phyloP scores from a whole-genome alignment of 2,113 vertebrate species.

The Phycodurus eques region DNA sequence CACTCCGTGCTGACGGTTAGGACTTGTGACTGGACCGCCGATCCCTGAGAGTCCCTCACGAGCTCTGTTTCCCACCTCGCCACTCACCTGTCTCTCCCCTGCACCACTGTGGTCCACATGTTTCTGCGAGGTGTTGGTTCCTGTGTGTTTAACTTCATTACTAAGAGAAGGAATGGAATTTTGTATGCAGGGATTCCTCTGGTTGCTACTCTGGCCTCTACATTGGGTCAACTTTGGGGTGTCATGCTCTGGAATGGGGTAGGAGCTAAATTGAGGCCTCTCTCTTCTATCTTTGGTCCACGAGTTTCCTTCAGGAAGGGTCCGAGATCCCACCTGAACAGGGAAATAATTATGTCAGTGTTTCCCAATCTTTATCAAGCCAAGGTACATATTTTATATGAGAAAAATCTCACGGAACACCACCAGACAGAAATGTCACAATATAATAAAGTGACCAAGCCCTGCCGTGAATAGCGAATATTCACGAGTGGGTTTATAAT shows the following conservation, averaged over 20 bases:
- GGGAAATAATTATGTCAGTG: background rate
- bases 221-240: conserved; percentile 56
- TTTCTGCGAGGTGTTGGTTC: conserved; percentile 44
- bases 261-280: conserved; percentile 60
- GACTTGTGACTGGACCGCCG: conserved; percentile 34
- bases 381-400: too few relatives aligned
- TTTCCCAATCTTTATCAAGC: background rate
- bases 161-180: conserved; percentile 22
- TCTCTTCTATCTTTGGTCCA: conserved; percentile 71
- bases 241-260: conserved; percentile 68
- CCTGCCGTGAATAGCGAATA: too few relatives aligned
- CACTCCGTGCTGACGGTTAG: conserved; percentile 4
- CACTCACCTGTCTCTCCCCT: conserved; percentile 21
- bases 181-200: conserved; percentile 47
- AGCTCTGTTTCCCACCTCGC: conserved; percentile 2
- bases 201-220: conserved; percentile 36
- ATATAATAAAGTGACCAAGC: too few relatives aligned
- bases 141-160: conserved; percentile 48
- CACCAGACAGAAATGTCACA: too few relatives aligned
- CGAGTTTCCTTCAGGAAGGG: conserved; percentile 73
- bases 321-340: conserved; percentile 74
- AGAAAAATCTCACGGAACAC: too few relatives aligned
- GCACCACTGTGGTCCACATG: conserved; percentile 9
- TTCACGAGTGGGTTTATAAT: too few relatives aligned
- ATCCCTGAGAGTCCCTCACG: conserved; percentile 57